Evolutionary conservation across 2,113 vertebrate species (phyloP).

Genomic region (Thunnus maccoyii): DNA sequence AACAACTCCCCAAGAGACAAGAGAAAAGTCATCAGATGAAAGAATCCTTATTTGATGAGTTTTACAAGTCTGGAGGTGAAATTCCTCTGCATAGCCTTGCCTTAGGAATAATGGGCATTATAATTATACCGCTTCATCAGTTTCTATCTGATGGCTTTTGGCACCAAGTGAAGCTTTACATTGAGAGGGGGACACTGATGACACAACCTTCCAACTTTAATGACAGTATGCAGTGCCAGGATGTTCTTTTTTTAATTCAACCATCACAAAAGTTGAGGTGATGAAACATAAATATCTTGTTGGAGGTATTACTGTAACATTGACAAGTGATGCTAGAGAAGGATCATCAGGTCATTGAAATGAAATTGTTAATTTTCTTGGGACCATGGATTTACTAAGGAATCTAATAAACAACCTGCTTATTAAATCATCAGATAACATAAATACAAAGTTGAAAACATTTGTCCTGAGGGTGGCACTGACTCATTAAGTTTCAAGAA

Average conservation of each 20-base stretch:
- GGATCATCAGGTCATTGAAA: too few relatives aligned
- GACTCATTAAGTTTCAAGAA: too few relatives aligned
- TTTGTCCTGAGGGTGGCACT: too few relatives aligned
- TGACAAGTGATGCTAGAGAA: background rate
- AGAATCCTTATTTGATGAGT: background rate
- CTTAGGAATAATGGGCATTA: slow-evolving; percentile 11
- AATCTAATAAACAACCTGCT: too few relatives aligned
- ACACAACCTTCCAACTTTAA: slow-evolving; percentile 3
- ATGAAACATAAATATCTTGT: background rate
- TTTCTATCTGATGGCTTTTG: slow-evolving; percentile 7
- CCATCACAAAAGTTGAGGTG: background rate
- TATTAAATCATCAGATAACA: too few relatives aligned
- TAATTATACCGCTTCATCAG: slow-evolving; percentile 7
- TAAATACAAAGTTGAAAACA: too few relatives aligned
- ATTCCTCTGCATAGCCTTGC: background rate
- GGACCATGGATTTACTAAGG: too few relatives aligned
- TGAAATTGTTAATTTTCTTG: too few relatives aligned
- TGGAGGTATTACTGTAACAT: background rate
- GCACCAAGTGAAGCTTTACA: background rate
- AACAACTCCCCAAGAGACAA: slow-evolving; percentile 31
- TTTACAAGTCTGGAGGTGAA: slow-evolving; percentile 18
- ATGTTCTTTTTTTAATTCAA: background rate
- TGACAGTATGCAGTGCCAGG: background rate
- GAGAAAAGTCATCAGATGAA: slow-evolving; percentile 13
- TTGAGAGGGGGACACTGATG: background rate